Evolutionary conservation across 2,888 invertebrate genomes (phyloP).

Genomic region (Ochropacha duplaris): DNA sequence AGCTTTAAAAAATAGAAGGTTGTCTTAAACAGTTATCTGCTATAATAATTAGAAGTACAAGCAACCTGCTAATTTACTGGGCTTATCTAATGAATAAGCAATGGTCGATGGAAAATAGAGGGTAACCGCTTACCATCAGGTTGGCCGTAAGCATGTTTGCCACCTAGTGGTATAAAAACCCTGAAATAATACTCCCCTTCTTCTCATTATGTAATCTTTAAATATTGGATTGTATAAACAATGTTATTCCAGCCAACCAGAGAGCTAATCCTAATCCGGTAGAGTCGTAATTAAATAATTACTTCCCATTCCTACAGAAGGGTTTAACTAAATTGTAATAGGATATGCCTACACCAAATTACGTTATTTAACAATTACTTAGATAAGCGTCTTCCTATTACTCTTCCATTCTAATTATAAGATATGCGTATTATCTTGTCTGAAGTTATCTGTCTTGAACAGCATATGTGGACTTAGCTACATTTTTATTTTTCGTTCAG

Average conservation of each 20-base stretch:
- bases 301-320: background rate
- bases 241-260: background rate
- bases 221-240: no score
- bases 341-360: background rate
- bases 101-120: no score
- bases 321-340: background rate
- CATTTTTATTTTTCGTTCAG: constrained; percentile 19
- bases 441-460: background rate
- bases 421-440: background rate
- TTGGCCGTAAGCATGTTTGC: no score
- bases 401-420: background rate
- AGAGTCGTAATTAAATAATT: constrained; percentile 5
- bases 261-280: background rate
- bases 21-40: no score
- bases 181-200: no score
- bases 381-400: background rate
- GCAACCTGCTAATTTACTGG: no score
- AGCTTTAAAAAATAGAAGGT: no score
- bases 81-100: no score
- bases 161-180: no score
- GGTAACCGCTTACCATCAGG: no score
- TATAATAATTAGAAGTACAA: no score
- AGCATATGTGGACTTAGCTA: constrained; percentile 35
- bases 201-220: no score
- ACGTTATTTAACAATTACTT: background rate